Percentiles rank a stretch among this genome's conserved stretches.
Evolutionary conservation across 1,140 invertebrate species (phyloP).

Genomic region (Pseudomyrmex dendroicus): DNA sequence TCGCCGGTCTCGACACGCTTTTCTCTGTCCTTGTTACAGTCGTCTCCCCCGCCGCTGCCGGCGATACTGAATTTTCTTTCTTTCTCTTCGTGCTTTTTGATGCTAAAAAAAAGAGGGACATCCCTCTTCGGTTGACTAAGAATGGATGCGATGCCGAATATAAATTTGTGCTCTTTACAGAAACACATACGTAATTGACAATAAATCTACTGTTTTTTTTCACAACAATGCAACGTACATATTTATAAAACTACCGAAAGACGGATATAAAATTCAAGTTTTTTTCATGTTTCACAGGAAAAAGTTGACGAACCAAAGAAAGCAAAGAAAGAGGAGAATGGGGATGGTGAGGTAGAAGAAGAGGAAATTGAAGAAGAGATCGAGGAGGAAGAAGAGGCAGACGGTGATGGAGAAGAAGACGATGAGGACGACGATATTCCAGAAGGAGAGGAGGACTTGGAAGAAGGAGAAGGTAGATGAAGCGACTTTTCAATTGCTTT

Average conservation of each 20-base stretch:
- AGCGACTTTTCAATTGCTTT: background rate
- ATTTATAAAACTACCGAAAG: too few relatives aligned
- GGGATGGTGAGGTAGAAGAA: constrained; percentile 86
- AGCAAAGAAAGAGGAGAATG: constrained; percentile 91
- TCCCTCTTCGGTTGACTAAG: background rate
- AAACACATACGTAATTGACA: background rate
- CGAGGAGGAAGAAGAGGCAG: constrained; percentile 81
- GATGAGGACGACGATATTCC: constrained; percentile 89
- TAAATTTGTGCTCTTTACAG: background rate
- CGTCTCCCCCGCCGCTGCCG: background rate
- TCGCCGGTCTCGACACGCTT: constrained; percentile 40
- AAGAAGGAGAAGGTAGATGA: constrained; percentile 87
- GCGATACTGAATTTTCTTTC: constrained; percentile 33
- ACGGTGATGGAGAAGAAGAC: constrained; percentile 87
- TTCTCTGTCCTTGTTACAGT: constrained; percentile 27
- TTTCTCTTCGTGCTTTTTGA: background rate
- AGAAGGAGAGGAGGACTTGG: constrained; percentile 89
- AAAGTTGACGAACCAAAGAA: constrained; percentile 91
- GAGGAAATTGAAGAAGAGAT: constrained; percentile 84
- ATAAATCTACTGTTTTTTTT: background rate
- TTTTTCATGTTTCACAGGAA: constrained; percentile 86
- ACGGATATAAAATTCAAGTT: background rate
- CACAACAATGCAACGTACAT: background rate
- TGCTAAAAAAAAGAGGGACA: background rate
- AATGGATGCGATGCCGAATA: background rate